A percentile compares a stretch with the other conserved stretches of the same genome.
phyloP scores from a whole-genome alignment of 2,888 invertebrate species.

The Polymixis flavicincta region DNA sequence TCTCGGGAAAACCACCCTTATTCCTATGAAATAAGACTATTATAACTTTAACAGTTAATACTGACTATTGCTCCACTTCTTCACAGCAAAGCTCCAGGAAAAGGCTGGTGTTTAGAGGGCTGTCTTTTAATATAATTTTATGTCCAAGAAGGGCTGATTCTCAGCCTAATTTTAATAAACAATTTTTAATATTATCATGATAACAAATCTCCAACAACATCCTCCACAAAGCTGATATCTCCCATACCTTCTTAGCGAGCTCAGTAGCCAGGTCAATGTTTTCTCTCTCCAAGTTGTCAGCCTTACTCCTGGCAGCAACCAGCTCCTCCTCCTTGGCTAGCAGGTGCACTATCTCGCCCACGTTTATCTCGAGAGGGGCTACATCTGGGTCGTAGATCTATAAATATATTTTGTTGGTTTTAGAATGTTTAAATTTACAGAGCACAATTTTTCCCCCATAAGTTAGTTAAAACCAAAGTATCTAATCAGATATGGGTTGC shows the following conservation, averaged over 20 bases:
- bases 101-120: fast-evolving
- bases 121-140: too few species aligned
- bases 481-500: too few species aligned
- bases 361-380: slow-evolving; percentile 96
- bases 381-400: slow-evolving; percentile 95
- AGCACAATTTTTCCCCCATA: too few species aligned
- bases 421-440: too few species aligned
- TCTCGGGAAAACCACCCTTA: not conserved
- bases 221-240: slow-evolving; percentile 4
- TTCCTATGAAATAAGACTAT: not conserved
- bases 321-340: slow-evolving; percentile 98
- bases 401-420: not conserved
- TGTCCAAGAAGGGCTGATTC: too few species aligned
- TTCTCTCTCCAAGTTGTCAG: slow-evolving; percentile 96
- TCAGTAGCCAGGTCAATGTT: slow-evolving; percentile 96
- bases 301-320: slow-evolving; percentile 95
- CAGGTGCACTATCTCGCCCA: slow-evolving; percentile 96
- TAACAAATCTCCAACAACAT: slow-evolving; percentile 37
- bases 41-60: not conserved
- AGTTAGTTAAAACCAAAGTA: too few species aligned
- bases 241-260: slow-evolving; percentile 94
- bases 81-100: not conserved
- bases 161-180: not conserved
- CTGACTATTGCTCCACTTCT: too few species aligned
- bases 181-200: not conserved